phyloP scores from a whole-genome alignment of 2,797 vertebrate species.

The Corythornis leucogaster region DNA sequence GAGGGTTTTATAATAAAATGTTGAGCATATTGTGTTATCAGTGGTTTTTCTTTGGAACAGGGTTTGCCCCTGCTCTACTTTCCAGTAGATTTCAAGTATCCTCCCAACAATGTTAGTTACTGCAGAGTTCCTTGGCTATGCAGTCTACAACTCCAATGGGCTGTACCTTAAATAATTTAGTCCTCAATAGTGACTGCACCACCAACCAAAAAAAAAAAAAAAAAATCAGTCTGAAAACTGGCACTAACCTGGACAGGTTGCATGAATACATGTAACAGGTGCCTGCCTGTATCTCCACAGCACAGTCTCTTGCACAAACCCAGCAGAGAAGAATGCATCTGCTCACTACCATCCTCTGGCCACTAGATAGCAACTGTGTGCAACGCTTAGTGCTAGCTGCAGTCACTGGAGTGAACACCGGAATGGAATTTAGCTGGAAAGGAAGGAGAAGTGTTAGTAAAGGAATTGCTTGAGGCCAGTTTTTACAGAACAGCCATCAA shows the following conservation, averaged over 20 bases:
- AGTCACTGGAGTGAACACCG: not conserved
- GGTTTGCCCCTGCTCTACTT: not conserved
- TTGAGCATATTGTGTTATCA: conserved; percentile 50
- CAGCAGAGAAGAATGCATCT: not conserved
- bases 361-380: conserved; percentile 36
- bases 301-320: not conserved
- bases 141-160: not conserved
- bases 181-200: not conserved
- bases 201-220: not conserved
- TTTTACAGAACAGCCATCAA: not conserved
- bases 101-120: not conserved
- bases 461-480: not conserved
- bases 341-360: not conserved
- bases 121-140: not conserved
- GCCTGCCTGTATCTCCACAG: not conserved
- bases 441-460: not conserved
- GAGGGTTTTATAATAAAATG: conserved; percentile 77
- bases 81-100: not conserved
- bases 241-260: rapidly evolving
- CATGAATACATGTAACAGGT: rapidly evolving
- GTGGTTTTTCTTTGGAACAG: not conserved
- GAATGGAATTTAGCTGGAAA: not conserved
- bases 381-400: not conserved
- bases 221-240: not conserved
- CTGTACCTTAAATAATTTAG: not conserved